Evolutionary conservation across 2,888 invertebrate species (phyloP), one percentile per base, ranked within the genome.

Genomic region (Pyrrhia umbra): DNA sequence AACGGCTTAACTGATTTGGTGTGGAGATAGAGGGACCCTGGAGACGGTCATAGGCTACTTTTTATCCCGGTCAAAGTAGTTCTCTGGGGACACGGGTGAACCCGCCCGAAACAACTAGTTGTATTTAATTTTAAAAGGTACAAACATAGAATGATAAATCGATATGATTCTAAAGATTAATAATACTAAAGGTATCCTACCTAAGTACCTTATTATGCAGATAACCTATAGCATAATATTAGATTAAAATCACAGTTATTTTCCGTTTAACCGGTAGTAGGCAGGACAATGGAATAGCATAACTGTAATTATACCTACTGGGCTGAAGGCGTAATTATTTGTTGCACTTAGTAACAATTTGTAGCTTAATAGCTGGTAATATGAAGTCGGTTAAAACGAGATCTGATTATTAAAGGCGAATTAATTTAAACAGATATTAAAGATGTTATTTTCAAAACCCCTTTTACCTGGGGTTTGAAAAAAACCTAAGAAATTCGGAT

Each of bases 211-310:
- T 45, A 37, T 30, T 60, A 68, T n/a, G 30, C 23, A 23, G 10
- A 68, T 43, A 27, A 27, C 21, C 39, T 34, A 21, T 21, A 27
- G 20, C 21, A 52, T 46, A 54, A 40, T 46, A 46, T 46, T 46
- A 6, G 42, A 34, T 37, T 1, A n/a, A 56, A 52, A 73, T 52
- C 18, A 62, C 23, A 42, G 56, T 54, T 52, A 69, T 75, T 75
- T 75, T 59, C 62, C 56, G 43, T n/a, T 70, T 52, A 67, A 8
- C 68, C 43, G 18, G 40, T 50, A 25, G 10, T 56, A 49, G 43
- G 4, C 25, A 49, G 42, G 62, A 75, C 67, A 74, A 74, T 62
- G 49, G 55, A 59, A 56, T 61, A 6, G 37, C 50, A 54, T 73
- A 49, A 60, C 34, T 18, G 13, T 60, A 46, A 46, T 72, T 50